Percentiles rank a stretch among this genome's conserved stretches.
phyloP scores from a whole-genome alignment of 2,113 vertebrate species.

The Pomatorhinus ruficollis region DNA sequence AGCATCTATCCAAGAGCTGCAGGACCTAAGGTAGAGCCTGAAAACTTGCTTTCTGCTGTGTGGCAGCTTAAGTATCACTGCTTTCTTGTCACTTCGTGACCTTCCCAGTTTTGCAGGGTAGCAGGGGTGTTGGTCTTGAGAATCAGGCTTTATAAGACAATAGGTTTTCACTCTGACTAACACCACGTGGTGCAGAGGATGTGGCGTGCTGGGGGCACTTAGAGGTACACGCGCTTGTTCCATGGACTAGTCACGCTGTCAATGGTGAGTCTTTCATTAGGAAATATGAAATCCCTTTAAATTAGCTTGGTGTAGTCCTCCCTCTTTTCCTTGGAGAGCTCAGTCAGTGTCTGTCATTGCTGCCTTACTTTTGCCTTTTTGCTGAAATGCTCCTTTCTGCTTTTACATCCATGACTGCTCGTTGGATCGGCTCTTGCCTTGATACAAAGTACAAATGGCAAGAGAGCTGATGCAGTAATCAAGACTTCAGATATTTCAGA shows the following conservation, averaged over 20 bases:
- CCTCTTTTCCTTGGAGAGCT: neutral
- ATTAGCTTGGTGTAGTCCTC: neutral
- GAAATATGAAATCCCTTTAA: slow-evolving; percentile 10
- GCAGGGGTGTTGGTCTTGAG: neutral
- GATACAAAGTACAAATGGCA: neutral
- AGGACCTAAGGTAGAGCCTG: neutral
- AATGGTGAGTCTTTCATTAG: slow-evolving; percentile 4
- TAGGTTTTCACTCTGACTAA: neutral
- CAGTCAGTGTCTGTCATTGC: neutral
- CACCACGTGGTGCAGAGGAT: neutral
- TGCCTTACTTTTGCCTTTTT: slow-evolving; percentile 5
- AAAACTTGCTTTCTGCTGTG: neutral
- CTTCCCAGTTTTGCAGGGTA: neutral
- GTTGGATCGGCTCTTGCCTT: neutral
- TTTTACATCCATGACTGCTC: neutral
- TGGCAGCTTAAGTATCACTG: neutral
- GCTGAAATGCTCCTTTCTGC: slow-evolving; percentile 19
- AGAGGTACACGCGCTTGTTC: neutral
- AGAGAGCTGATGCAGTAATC: slow-evolving; percentile 34
- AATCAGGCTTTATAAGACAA: neutral
- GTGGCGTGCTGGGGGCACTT: neutral
- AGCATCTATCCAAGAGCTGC: slow-evolving; percentile 28
- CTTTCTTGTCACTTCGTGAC: fast-evolving
- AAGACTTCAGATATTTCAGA: slow-evolving; percentile 56
- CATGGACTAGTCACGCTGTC: neutral